Evolutionary conservation across 1,140 invertebrate species (phyloP).

Genomic region (Eriocheir sinensis): DNA sequence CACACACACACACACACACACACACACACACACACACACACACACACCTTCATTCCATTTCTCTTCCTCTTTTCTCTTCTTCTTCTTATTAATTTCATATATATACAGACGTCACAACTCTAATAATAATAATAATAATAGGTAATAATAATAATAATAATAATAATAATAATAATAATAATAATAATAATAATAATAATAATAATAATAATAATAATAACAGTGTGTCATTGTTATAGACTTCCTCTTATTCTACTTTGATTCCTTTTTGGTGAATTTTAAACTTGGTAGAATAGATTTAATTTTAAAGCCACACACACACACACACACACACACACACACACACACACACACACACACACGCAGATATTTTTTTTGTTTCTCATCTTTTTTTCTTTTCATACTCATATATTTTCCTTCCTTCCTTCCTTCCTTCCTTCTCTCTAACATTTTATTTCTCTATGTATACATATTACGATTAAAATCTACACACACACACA

Average conservation of each 20-base stretch:
- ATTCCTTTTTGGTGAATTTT: too few relatives aligned
- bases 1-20: conserved; percentile 46
- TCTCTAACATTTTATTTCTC: too few relatives aligned
- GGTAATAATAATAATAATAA: neutral
- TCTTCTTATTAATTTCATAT: neutral
- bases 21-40: conserved; percentile 35
- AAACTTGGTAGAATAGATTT: neutral
- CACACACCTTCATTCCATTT: neutral
- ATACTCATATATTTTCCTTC: too few relatives aligned
- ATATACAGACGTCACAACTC: neutral
- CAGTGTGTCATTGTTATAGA: neutral
- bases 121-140: neutral
- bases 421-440: too few relatives aligned
- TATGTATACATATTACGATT: too few relatives aligned
- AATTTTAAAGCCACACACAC: neutral
- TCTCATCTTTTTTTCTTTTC: too few relatives aligned
- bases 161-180: neutral
- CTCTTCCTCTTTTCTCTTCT: neutral
- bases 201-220: neutral
- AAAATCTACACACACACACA: too few relatives aligned
- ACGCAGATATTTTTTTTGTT: neutral
- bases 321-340: conserved; percentile 20
- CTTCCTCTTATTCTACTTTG: neutral
- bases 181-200: neutral
- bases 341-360: neutral